Percentiles rank a stretch among this genome's conserved stretches.
Evolutionary conservation across 2,113 vertebrate species (phyloP).

Genomic region (Galemys pyrenaicus): DNA sequence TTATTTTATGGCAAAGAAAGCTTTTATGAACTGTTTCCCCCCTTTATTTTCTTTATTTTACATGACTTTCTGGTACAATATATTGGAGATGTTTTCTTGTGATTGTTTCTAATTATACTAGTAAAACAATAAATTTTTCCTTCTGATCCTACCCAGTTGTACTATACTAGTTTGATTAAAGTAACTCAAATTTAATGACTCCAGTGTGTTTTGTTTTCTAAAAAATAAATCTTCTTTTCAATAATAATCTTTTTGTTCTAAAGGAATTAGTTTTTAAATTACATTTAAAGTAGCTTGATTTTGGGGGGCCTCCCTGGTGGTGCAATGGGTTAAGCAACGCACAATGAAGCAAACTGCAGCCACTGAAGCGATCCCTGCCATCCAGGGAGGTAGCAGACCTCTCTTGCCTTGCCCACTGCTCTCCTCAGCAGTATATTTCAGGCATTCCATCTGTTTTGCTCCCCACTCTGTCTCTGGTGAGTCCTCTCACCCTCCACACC

Average conservation of each 20-base stretch:
- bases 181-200: conserved; percentile 40
- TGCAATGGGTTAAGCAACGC: too few relatives aligned
- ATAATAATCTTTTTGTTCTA: not conserved
- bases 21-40: not conserved
- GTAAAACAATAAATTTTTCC: not conserved
- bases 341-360: too few relatives aligned
- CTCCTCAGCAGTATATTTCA: too few relatives aligned
- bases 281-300: conserved; percentile 19
- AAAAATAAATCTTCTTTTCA: conserved; percentile 27
- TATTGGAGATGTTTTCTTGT: conserved; percentile 13
- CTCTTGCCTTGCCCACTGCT: too few relatives aligned
- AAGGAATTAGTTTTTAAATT: conserved; percentile 38
- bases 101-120: conserved; percentile 13
- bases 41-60: not conserved
- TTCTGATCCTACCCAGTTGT: not conserved
- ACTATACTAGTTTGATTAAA: conserved; percentile 28
- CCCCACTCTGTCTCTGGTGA: too few relatives aligned
- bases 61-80: not conserved
- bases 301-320: too few relatives aligned
- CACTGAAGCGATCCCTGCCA: too few relatives aligned
- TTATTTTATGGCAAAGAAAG: not conserved
- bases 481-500: too few relatives aligned
- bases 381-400: too few relatives aligned
- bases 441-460: too few relatives aligned
- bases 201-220: conserved; percentile 33